These are phyloP conservation scores for Oxyruncus cristatus DNA, from an alignment of 2,113 vertebrate species.

Conservation along the genomic window DNA sequence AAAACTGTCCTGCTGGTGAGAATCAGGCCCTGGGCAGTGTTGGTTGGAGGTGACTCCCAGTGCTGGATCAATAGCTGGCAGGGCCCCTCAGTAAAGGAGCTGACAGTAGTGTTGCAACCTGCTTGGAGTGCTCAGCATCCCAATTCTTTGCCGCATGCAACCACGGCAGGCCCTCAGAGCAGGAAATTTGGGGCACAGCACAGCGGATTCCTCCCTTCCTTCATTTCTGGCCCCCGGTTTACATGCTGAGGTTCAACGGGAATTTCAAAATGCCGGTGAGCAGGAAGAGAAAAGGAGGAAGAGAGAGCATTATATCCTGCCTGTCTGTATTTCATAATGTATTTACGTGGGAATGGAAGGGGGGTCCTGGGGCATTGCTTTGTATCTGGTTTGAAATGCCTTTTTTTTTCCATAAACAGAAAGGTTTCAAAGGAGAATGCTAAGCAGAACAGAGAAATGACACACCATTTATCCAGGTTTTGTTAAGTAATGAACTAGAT, in stretches of 20 bases:
- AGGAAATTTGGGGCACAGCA: neutral
- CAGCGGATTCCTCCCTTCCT: neutral
- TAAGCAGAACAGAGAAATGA: conserved; percentile 32
- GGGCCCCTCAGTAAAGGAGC: neutral
- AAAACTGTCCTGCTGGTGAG: conserved; percentile 42
- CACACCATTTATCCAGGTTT: conserved; percentile 52
- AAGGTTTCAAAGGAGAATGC: conserved; percentile 10
- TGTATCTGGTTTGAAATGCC: neutral
- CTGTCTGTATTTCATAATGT: neutral
- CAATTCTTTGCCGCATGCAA: neutral
- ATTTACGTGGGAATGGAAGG: neutral
- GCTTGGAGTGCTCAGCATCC: neutral
- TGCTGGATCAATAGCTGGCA: conserved; percentile 43
- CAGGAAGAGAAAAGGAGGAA: neutral
- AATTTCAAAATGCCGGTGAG: neutral
- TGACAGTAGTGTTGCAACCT: neutral
- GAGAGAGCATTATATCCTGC: neutral
- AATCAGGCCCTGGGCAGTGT: neutral
- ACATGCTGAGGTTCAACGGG: neutral
- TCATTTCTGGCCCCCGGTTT: neutral
- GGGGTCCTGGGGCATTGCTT: neutral
- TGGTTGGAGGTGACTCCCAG: neutral
- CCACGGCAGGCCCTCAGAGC: neutral
- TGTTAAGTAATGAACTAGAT: conserved; percentile 57
- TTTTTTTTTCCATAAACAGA: neutral